Evolutionary conservation across 1,140 invertebrate genomes (phyloP), one percentile per base, ranked within the genome.

Genomic region (Theocolax elegans): DNA sequence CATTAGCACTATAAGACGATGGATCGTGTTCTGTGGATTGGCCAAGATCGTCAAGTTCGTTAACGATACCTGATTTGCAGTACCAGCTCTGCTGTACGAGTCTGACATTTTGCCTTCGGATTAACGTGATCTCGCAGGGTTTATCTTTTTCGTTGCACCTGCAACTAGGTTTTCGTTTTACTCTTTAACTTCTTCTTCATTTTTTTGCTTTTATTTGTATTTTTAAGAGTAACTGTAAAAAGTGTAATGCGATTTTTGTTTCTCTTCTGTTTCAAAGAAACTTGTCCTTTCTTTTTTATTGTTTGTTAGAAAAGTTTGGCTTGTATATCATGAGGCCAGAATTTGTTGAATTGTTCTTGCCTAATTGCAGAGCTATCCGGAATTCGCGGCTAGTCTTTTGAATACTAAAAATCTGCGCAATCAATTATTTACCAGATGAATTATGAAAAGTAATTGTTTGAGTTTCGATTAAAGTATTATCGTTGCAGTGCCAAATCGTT

Each of bases 1-100:
- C 79, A 76, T 77, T 83, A 72, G 83, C 79, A 67, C 75, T 85
- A 46, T 85, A 79, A n/a, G 77, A 60, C 31, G 62, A 60, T 27
- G 8, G 6, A 21, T 48, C 31, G 21, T 27, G 15, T 51, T 42
- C 27, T 66, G 12, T 71, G 54, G 35, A 60, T 66, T 59, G 25
- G 17, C 17, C 35, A 21, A 71, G 53, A 71, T 65, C 69, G 62
- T 65, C 51, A 65, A 65, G 44, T 67, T 56, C 65, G 53, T 56
- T 51, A 66, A 66, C 29, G 67, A 67, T 67, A 67, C 48, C 63
- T 59, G 60, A 60, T 65, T 73, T 67, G 58, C 62, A 71, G 69
- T 51, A 71, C 62, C 62, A 71, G 54, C 54, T 46, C 54, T 71
- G 62, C 35, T 65, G 17, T 44, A 13, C 54, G 62, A 66, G 25